Base-by-base conservation (phyloP, 2,888 invertebrate species). In the Eupithecia abbreviata region DNA sequence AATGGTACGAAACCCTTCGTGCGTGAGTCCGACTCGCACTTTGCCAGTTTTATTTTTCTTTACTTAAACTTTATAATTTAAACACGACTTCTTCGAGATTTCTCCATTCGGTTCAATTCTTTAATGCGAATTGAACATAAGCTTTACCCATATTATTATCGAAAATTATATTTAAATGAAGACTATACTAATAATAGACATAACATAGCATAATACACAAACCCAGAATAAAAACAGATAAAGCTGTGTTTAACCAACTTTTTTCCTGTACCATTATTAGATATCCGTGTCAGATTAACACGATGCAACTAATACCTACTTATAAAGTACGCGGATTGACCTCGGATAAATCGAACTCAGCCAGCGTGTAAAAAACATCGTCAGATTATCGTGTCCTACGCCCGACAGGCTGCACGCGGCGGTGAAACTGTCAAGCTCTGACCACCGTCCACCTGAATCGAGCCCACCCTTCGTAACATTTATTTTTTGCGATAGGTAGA, bases 311-410 rank as follows among this genome's bases (percentile, higher is more conserved):
- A 12, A 66, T 42, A 30, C 15, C 9, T 7, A 58, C 15, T n/a
- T 7, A 58, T 58, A 4, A 10, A 58, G 58, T 18, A 62, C 62
- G 62, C 10, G 62, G 62, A 62, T 62, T 62, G 45, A n/a, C n/a
- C n/a, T 7, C 67, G 67, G n/a, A 43, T 68, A 68, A 45, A n/a
- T 45, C 67, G 15, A n/a, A 42, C 45, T 15, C n/a, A 69, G 45
- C 18, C 30, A 69, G 69, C 47, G 67, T 73, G 77, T 75, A 73
- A 77, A 71, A 74, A 74, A 77, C 68, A 45, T 58, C 71, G 51
- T 69, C 45, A 58, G 77, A 77, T 77, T 77, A 77, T 51, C 68
- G 65, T 77, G 77, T 77, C 71, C 47, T 30, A 58, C 43, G 66
- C 71, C 73, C 68, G 76, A 66, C 76, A 47, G 42, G 72, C 51